Conservation (phyloP, 2,113 vertebrate genomes). For the Tamias sibiricus region DNA sequence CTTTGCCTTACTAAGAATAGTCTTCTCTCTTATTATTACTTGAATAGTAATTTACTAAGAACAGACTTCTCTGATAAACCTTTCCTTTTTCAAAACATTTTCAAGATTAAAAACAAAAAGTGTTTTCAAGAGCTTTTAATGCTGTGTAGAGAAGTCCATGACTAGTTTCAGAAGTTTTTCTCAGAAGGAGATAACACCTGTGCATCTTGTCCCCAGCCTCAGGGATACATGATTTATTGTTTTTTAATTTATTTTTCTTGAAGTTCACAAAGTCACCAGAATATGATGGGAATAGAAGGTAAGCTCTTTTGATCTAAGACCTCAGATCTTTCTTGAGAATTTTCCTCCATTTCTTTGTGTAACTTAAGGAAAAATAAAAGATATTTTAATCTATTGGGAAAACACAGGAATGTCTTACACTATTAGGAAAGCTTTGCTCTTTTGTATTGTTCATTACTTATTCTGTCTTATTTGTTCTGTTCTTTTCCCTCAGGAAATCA, state of each 20-base stretch:
- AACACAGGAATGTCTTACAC: not conserved
- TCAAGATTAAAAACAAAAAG: not conserved
- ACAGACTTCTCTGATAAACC: not conserved
- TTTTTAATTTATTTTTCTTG: not conserved
- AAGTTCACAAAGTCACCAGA: conserved; percentile 1
- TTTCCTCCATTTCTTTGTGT: not conserved
- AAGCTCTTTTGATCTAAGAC: not conserved
- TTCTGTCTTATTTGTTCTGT: not conserved
- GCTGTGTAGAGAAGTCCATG: not conserved
- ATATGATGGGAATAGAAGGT: not conserved
- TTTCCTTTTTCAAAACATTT: not conserved
- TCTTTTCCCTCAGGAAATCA: not conserved
- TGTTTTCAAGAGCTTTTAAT: not conserved
- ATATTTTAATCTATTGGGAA: not conserved
- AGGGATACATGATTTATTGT: not conserved
- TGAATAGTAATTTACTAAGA: not conserved
- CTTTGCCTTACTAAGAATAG: not conserved
- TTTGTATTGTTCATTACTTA: conserved; percentile 15
- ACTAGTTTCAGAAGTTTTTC: not conserved
- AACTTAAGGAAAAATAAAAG: not conserved
- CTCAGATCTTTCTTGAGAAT: not conserved
- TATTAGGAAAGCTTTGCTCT: not conserved
- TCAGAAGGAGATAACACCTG: not conserved
- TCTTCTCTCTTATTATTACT: not conserved
- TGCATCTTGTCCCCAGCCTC: not conserved